A percentile compares a stretch with the other conserved stretches of the same genome.
These are phyloP conservation scores for Caenorhabditis virilis DNA, from an alignment of 2,888 invertebrate genomes.

Conservation along the genomic window DNA sequence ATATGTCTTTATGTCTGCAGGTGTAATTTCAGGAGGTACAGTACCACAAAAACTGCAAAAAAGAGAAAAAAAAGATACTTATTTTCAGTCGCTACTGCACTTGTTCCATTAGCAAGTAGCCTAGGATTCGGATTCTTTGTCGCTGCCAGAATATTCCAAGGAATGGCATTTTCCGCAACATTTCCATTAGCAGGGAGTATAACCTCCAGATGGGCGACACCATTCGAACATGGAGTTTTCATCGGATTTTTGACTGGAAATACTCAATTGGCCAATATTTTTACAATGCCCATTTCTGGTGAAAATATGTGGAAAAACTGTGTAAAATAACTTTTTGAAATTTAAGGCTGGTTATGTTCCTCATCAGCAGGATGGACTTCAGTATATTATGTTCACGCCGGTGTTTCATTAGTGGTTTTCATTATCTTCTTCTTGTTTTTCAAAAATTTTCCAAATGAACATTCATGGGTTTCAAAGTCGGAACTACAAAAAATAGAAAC, in stretches of 20 bases:
- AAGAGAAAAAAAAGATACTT: neutral
- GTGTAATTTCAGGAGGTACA: constrained; percentile 35
- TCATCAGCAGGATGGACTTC: constrained; percentile 41
- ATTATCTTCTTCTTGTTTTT: constrained; percentile 32
- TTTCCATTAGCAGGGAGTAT: constrained; percentile 43
- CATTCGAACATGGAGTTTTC: constrained; percentile 43
- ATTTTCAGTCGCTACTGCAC: constrained; percentile 28
- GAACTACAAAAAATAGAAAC: constrained; percentile 32
- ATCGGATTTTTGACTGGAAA: constrained; percentile 43
- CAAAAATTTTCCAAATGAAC: constrained; percentile 26
- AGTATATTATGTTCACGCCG: constrained; percentile 45
- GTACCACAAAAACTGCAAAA: neutral
- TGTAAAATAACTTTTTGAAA: neutral
- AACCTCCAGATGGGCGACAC: constrained; percentile 41
- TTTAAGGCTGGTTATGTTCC: constrained; percentile 29
- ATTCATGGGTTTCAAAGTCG: constrained; percentile 30
- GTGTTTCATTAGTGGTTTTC: constrained; percentile 22
- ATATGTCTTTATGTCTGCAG: constrained; percentile 29
- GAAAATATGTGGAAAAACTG: no score
- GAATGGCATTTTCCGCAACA: constrained; percentile 42
- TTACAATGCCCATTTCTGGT: constrained; percentile 46
- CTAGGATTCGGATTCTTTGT: constrained; percentile 39
- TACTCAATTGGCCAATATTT: constrained; percentile 43
- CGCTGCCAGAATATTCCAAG: constrained; percentile 37
- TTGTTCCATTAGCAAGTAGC: constrained; percentile 33